Percentiles rank a stretch among this genome's conserved stretches.
Evolutionary conservation across 2,113 vertebrate genomes (phyloP).

Genomic region (Hemiprocne comata): DNA sequence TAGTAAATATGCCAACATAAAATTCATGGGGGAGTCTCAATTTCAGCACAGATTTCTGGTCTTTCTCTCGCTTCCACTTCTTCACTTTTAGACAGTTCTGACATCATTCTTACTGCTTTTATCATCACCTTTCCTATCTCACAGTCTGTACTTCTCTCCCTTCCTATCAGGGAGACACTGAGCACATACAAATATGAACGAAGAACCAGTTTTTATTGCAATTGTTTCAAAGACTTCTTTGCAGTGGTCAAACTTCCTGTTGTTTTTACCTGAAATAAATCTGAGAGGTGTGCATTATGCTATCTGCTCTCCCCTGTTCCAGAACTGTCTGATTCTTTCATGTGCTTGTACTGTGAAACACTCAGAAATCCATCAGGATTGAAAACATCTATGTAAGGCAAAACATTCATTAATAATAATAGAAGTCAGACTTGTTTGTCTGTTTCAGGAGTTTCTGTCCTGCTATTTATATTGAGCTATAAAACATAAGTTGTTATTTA

Average conservation of each 20-base stretch:
- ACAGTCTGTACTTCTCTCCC: neutral
- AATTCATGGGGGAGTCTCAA: neutral
- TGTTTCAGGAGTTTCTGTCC: neutral
- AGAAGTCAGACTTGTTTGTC: neutral
- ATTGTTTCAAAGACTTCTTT: neutral
- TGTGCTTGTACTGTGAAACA: neutral
- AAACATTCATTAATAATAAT: conserved; percentile 4
- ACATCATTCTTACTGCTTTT: neutral
- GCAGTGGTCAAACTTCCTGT: neutral
- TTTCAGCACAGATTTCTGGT: neutral
- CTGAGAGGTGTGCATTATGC: neutral
- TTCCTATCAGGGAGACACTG: neutral
- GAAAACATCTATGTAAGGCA: neutral
- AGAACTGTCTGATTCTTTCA: neutral
- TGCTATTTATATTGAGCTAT: conserved; percentile 16
- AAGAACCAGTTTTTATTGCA: neutral
- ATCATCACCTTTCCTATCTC: neutral
- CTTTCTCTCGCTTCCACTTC: neutral
- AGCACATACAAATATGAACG: neutral
- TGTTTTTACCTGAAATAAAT: neutral
- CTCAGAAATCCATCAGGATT: neutral
- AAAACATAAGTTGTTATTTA: conserved; percentile 3
- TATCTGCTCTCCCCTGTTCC: neutral
- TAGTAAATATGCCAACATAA: neutral
- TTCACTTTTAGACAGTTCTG: neutral